These are phyloP conservation scores for Dicentrarchus labrax DNA, from an alignment of 2,113 vertebrate genomes.

Conservation along the genomic window DNA sequence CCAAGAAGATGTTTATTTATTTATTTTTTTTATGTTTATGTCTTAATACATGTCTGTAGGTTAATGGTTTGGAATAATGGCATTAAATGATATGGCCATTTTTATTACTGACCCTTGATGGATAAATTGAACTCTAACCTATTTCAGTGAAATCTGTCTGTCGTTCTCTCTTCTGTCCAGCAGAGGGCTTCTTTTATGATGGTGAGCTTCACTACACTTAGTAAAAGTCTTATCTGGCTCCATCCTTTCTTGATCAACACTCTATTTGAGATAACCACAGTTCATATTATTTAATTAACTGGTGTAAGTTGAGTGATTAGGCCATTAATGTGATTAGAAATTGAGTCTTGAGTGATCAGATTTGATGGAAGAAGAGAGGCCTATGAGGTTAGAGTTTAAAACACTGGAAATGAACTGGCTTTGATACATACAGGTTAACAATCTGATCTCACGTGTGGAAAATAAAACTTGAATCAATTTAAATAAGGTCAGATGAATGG, in stretches of 20 bases:
- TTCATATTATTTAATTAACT: neutral
- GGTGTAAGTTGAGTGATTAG: neutral
- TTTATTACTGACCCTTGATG: neutral
- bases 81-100: neutral
- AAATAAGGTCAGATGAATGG: neutral
- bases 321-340: neutral
- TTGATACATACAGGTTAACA: neutral
- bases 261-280: neutral
- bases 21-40: too few species aligned
- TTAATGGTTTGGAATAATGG: neutral
- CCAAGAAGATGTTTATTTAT: too few species aligned
- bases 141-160: neutral
- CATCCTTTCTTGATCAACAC: neutral
- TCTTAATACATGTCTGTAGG: too few species aligned
- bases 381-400: too few species aligned
- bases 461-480: neutral
- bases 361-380: neutral
- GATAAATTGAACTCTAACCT: neutral
- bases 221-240: neutral
- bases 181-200: conserved; percentile 46
- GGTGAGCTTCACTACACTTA: neutral
- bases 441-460: neutral
- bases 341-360: neutral
- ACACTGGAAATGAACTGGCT: neutral
- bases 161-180: conserved; percentile 35